Evolutionary conservation across 1,140 invertebrate species (phyloP).

Genomic region (Aricia agestis): DNA sequence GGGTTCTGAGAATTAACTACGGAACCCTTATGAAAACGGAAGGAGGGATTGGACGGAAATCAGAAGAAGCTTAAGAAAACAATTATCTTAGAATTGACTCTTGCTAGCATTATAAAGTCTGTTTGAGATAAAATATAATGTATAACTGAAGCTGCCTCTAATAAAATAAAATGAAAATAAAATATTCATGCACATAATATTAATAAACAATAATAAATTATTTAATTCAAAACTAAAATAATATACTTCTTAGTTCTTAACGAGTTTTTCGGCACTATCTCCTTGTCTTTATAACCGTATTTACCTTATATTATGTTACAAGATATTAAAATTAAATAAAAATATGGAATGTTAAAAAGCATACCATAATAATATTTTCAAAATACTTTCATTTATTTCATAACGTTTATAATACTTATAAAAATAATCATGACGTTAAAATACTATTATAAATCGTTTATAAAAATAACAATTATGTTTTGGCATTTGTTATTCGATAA

Average conservation of each 20-base stretch:
- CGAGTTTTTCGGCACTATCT: not conserved
- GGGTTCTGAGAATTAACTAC: too few species aligned
- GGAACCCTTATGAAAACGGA: too few species aligned
- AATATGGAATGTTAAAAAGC: slow-evolving; percentile 21
- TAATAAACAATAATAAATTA: too few species aligned
- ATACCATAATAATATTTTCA: slow-evolving; percentile 14
- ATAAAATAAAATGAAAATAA: too few species aligned
- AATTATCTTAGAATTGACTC: too few species aligned
- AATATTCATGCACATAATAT: too few species aligned
- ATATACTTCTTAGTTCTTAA: too few species aligned
- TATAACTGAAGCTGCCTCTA: too few species aligned
- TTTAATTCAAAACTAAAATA: too few species aligned
- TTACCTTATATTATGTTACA: not conserved
- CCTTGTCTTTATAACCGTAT: not conserved
- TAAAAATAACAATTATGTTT: slow-evolving; percentile 23
- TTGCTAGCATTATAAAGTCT: too few species aligned
- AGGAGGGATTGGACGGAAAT: not conserved
- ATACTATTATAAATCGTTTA: slow-evolving; percentile 18
- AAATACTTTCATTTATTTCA: slow-evolving; percentile 19
- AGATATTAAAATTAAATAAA: slow-evolving; percentile 10
- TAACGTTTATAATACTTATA: slow-evolving; percentile 20
- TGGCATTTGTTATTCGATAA: slow-evolving; percentile 22
- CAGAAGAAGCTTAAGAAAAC: not conserved
- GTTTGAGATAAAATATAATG: too few species aligned
- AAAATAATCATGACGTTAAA: slow-evolving; percentile 15